phyloP scores from a whole-genome alignment of 2,113 vertebrate genomes.

The Malurus elegans region DNA sequence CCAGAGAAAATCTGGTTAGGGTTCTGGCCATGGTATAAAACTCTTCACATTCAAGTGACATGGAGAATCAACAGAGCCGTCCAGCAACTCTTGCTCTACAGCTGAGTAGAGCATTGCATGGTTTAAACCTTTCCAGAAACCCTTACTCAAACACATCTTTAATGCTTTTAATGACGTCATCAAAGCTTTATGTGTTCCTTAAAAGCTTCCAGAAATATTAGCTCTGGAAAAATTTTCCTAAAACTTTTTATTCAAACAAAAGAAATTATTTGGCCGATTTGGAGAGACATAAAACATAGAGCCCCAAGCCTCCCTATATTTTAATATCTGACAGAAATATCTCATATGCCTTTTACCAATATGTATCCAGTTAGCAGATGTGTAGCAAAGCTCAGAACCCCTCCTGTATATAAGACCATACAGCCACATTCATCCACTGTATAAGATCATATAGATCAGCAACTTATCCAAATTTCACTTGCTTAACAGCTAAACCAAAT shows the following conservation, averaged over 20 bases:
- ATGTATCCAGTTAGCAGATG: neutral
- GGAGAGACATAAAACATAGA: neutral
- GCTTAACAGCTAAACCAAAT: neutral
- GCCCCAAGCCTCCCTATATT: neutral
- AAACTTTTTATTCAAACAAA: neutral
- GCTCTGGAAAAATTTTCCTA: neutral
- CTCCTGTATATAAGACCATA: neutral
- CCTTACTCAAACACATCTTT: neutral
- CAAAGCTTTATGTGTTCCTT: constrained; percentile 8
- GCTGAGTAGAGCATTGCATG: neutral
- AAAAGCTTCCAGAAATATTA: constrained; percentile 12
- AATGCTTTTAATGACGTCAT: neutral
- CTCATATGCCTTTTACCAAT: neutral
- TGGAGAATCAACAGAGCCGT: neutral
- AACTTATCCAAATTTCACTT: neutral
- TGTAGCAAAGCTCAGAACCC: neutral
- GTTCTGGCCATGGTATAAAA: neutral
- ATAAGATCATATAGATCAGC: neutral
- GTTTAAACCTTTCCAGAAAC: neutral
- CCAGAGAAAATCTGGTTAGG: neutral
- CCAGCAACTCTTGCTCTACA: neutral
- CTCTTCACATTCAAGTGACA: neutral
- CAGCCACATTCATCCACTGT: neutral
- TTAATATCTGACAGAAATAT: neutral
- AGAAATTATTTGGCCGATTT: constrained; percentile 8